phyloP scores from a whole-genome alignment of 2,888 invertebrate species.

The Macropis europaea region DNA sequence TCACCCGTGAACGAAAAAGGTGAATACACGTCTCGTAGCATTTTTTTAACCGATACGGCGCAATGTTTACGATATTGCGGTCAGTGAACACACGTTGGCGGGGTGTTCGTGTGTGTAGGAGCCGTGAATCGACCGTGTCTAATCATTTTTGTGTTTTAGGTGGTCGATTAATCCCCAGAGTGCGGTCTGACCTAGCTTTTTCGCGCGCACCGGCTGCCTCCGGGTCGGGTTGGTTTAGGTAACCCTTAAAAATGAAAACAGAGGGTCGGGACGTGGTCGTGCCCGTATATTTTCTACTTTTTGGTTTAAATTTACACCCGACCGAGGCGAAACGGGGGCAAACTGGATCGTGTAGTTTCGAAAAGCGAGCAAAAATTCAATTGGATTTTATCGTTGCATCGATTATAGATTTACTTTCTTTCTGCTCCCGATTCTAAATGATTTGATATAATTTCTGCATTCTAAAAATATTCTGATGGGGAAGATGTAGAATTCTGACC shows the following conservation, averaged over 20 bases:
- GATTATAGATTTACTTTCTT: too few species aligned
- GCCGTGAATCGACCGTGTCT: conserved; percentile 20
- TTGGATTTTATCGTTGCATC: too few species aligned
- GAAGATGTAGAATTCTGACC: too few species aligned
- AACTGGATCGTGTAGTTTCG: too few species aligned
- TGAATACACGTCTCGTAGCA: not conserved
- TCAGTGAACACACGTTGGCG: not conserved
- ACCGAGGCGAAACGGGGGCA: too few species aligned
- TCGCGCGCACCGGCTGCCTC: not conserved
- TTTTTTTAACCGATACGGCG: not conserved
- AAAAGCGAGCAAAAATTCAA: too few species aligned
- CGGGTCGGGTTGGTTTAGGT: not conserved
- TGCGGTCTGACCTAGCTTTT: conserved; percentile 28
- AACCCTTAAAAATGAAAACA: conserved; percentile 23
- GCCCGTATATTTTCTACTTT: not conserved
- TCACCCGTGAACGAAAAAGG: not conserved
- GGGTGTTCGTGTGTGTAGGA: not conserved
- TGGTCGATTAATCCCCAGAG: conserved; percentile 34
- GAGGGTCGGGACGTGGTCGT: not conserved
- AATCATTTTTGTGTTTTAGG: conserved; percentile 33
- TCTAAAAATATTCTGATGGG: too few species aligned
- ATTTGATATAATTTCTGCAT: too few species aligned
- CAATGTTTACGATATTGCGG: conserved; percentile 21
- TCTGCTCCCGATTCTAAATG: too few species aligned
- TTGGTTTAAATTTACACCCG: not conserved